Evolutionary conservation across 2,113 vertebrate species (phyloP).

Genomic region (Halcyon malimbica): DNA sequence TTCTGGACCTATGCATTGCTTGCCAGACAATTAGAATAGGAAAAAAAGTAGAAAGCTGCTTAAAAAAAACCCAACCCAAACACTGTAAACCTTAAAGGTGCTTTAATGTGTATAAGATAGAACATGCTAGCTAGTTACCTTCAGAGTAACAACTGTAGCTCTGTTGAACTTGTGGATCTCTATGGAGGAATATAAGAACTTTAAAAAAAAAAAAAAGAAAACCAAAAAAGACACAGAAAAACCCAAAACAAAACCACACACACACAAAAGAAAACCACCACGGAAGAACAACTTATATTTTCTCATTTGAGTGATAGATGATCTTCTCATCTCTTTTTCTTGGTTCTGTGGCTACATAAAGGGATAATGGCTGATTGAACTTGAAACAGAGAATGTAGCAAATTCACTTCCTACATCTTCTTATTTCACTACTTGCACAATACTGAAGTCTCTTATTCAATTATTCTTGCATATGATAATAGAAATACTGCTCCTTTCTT

Average conservation of each 20-base stretch:
- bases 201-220: background rate
- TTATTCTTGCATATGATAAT: background rate
- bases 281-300: background rate
- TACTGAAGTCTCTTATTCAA: background rate
- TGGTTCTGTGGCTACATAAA: background rate
- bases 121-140: background rate
- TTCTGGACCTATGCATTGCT: background rate
- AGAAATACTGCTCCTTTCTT: background rate
- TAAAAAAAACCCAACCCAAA: background rate
- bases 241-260: background rate
- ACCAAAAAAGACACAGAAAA: too few species aligned
- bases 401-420: constrained; percentile 13
- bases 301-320: background rate
- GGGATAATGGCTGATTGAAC: constrained; percentile 2
- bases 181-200: background rate
- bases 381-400: background rate
- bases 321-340: background rate
- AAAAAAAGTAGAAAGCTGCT: background rate
- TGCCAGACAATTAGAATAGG: constrained; percentile 15
- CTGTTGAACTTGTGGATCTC: background rate
- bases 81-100: background rate
- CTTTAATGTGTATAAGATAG: background rate
- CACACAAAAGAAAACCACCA: background rate
- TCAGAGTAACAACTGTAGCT: background rate
- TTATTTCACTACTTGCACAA: background rate